These are phyloP conservation scores for Aporophyla nigra DNA, from an alignment of 2,888 invertebrate species.

Conservation along the genomic window DNA sequence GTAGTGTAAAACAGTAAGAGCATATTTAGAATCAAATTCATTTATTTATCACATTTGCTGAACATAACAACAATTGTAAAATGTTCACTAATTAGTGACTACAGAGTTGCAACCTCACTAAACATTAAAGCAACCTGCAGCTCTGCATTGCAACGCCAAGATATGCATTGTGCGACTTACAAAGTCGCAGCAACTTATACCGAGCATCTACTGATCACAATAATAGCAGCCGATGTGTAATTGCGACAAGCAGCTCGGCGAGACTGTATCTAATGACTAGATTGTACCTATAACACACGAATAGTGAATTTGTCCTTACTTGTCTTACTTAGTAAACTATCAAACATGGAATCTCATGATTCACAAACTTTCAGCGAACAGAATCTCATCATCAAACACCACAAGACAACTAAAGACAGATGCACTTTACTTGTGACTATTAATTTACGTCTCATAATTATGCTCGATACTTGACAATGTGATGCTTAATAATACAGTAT, in stretches of 20 bases:
- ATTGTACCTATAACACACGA: slow-evolving; percentile 30
- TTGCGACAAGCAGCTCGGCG: not conserved
- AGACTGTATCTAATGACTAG: slow-evolving; percentile 60
- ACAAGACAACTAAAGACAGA: not conserved
- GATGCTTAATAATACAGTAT: slow-evolving; percentile 41
- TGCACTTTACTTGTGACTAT: not conserved
- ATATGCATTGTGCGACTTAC: slow-evolving; percentile 3
- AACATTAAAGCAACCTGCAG: not conserved
- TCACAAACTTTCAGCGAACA: not conserved
- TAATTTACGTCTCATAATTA: slow-evolving; percentile 3
- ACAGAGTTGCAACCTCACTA: slow-evolving; percentile 16
- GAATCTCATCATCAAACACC: not conserved
- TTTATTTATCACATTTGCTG: slow-evolving; percentile 60
- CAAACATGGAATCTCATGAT: not conserved
- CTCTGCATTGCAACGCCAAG: not conserved
- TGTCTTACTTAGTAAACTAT: not conserved
- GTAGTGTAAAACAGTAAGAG: slow-evolving; percentile 7
- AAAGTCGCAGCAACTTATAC: not conserved
- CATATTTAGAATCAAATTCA: slow-evolving; percentile 16
- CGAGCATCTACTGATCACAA: not conserved
- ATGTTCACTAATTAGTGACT: slow-evolving; percentile 15
- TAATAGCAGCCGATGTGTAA: not conserved
- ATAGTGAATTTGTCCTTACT: not conserved
- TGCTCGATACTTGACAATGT: not conserved
- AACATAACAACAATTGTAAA: slow-evolving; percentile 38